Evolutionary conservation across 2,113 vertebrate genomes (phyloP), one percentile per base, ranked within the genome.

Genomic region (Colius striatus): DNA sequence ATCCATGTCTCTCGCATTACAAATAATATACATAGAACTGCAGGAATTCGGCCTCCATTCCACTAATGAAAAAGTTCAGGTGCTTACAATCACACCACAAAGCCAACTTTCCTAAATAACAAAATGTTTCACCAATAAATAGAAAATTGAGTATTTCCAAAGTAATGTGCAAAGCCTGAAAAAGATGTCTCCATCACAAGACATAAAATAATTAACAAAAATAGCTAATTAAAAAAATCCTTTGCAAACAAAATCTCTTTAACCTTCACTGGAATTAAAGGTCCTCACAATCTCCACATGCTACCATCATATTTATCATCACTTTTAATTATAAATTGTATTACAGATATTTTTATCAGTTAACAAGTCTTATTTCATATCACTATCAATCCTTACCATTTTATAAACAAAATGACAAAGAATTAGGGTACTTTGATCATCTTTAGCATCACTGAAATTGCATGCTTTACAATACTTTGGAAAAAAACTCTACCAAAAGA

Each of bases 301-400:
- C 38, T 60, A 55, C 26, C 58, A 53, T 21, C 23, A 18, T 36
- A 74, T 71, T 78, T 81, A 41, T 43, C 65, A 62, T 8, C 38
- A 61, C 16, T 77, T 81, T 10, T 34, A 81, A 62, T 67, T 62
- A 25, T 16, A 67, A 80, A 45, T 20, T 29, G 10, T 63, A 60
- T 18, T 85, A 57, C 34, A 83, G 78, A 80, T 41, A 65, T n/a
- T 65, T 79, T 51, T 83, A 72, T 16, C 53, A 54, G 58, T 75
- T 90, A 78, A 48, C 47, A 95, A 58, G 41, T 80, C 38, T 72
- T 84, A 90, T 66, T 95, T 95, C 67, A 66, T 55, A 77, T 53
- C 47, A 62, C 36, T 30, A 58, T 51, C 84, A 91, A 90, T 73
- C 54, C 72, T 30, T 17, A 45, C 23, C 16, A 38, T 90, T 79